Evolutionary conservation across 2,113 vertebrate species (phyloP).

Genomic region (Carassius auratus): DNA sequence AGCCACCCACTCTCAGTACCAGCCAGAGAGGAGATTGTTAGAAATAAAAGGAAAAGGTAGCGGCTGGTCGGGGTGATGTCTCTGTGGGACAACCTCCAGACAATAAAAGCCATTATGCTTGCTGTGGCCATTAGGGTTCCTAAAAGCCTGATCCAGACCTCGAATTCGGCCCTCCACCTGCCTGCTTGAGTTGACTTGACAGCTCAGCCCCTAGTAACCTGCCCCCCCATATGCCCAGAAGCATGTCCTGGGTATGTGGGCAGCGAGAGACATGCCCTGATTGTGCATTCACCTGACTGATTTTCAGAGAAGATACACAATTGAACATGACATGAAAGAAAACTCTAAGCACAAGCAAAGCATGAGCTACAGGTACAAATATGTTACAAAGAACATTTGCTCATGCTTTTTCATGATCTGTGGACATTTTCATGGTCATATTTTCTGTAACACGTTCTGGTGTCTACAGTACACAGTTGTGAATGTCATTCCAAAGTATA

Average conservation of each 20-base stretch:
- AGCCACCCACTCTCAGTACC: conserved; percentile 52
- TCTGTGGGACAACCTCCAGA: conserved; percentile 65
- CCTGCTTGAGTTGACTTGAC: conserved; percentile 49
- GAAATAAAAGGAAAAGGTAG: conserved; percentile 57
- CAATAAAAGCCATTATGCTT: conserved; percentile 67
- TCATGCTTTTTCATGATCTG: background rate
- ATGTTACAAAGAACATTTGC: background rate
- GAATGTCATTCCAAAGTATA: background rate
- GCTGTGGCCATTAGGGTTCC: conserved; percentile 58
- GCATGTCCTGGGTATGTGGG: conserved; percentile 39
- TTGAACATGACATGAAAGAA: conserved; percentile 10
- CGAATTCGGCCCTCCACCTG: conserved; percentile 8
- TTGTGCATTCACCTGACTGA: conserved; percentile 26
- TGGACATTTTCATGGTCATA: background rate
- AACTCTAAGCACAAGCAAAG: conserved; percentile 6
- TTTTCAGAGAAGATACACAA: conserved; percentile 28
- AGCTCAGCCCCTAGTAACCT: conserved; percentile 42
- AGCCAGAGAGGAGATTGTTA: conserved; percentile 64
- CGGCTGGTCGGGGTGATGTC: conserved; percentile 62
- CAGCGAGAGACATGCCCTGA: conserved; percentile 27
- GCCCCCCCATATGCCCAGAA: conserved; percentile 5
- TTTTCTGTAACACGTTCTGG: background rate
- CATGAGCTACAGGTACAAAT: background rate
- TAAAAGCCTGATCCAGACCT: conserved; percentile 64
- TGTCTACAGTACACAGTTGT: background rate